These are phyloP conservation scores for Calephelis perditalis DNA, from an alignment of 2,888 invertebrate genomes.

Conservation along the genomic window DNA sequence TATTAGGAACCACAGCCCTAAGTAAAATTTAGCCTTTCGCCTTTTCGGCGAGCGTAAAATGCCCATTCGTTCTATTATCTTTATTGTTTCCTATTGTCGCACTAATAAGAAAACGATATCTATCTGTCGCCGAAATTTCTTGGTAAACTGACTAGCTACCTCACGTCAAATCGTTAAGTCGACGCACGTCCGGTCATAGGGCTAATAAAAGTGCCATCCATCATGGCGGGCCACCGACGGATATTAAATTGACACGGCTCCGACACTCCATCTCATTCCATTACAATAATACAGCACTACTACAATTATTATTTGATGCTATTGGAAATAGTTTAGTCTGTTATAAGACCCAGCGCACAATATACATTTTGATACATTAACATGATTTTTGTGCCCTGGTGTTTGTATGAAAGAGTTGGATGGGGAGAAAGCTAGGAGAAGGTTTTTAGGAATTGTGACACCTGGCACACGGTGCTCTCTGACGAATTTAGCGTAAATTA, in stretches of 20 bases:
- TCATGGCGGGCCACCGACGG: constrained; percentile 60
- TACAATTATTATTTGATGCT: constrained; percentile 26
- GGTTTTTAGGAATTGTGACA: no score
- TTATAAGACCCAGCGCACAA: constrained; percentile 9
- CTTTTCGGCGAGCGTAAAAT: neutral
- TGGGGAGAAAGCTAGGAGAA: no score
- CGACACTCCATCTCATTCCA: constrained; percentile 53
- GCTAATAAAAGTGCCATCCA: constrained; percentile 62
- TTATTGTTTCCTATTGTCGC: constrained; percentile 11
- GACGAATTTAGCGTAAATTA: no score
- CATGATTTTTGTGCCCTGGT: no score
- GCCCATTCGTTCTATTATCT: constrained; percentile 3
- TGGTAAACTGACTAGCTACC: constrained; percentile 37
- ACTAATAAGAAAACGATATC: constrained; percentile 14
- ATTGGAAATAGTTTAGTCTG: constrained; percentile 15
- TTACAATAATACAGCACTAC: constrained; percentile 44
- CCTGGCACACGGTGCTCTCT: no score
- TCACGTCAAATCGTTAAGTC: constrained; percentile 44
- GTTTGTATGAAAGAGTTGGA: no score
- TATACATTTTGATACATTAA: neutral
- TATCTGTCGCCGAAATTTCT: constrained; percentile 36
- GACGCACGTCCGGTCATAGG: constrained; percentile 41
- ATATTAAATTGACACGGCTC: constrained; percentile 73
- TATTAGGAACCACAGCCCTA: no score
- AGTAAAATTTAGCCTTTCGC: no score